Percentiles rank a stretch among this genome's conserved stretches.
phyloP scores from a whole-genome alignment of 2,113 vertebrate genomes.

The Lathamus discolor region DNA sequence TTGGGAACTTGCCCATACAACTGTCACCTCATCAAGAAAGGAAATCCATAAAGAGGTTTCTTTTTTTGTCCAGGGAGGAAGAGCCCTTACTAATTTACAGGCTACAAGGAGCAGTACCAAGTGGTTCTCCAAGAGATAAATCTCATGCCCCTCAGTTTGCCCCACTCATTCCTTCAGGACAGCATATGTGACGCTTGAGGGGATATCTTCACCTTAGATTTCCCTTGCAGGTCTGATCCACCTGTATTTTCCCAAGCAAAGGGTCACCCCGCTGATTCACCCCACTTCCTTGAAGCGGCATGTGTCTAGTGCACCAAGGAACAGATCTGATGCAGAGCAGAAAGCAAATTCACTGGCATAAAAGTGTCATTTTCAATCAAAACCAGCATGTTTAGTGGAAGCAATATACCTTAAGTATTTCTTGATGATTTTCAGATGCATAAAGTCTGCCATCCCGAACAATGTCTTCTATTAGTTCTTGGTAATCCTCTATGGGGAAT shows the following conservation, averaged over 20 bases:
- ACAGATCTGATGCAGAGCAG: neutral
- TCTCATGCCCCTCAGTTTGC: neutral
- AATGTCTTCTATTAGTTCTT: slow-evolving; percentile 98
- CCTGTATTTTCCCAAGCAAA: neutral
- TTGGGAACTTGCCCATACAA: neutral
- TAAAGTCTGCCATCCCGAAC: slow-evolving; percentile 96
- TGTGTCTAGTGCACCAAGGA: neutral
- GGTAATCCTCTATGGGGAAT: slow-evolving; percentile 90
- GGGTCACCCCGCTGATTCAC: neutral
- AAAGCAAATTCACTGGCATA: neutral
- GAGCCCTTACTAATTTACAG: neutral
- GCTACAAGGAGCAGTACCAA: neutral
- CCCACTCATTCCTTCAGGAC: neutral
- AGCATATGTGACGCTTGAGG: neutral
- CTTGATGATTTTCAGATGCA: slow-evolving; percentile 98
- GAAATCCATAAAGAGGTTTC: neutral
- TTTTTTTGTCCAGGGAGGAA: rapidly evolving
- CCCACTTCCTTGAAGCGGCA: neutral
- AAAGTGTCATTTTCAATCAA: neutral
- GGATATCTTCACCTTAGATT: neutral
- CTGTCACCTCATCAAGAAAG: neutral
- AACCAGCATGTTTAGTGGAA: neutral
- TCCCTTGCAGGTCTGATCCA: neutral
- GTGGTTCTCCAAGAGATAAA: neutral
- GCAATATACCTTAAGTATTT: slow-evolving; percentile 90